Evolutionary conservation across 1,140 invertebrate species (phyloP).

Genomic region (Lordiphosa collinella): DNA sequence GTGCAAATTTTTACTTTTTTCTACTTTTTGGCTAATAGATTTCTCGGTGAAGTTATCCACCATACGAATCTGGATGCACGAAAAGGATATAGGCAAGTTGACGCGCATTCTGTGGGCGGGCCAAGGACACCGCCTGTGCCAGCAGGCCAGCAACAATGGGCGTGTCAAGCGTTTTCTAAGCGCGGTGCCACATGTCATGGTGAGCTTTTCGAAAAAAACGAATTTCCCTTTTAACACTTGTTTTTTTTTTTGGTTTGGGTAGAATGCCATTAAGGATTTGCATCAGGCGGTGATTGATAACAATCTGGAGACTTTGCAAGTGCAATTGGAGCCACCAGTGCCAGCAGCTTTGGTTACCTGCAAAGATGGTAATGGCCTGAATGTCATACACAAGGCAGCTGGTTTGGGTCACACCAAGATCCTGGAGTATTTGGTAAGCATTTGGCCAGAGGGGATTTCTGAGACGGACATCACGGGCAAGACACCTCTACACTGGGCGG

Average conservation of each 20-base stretch:
- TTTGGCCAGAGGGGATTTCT: conserved; percentile 85
- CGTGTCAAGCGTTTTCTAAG: conserved; percentile 90
- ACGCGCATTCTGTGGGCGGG: conserved; percentile 93
- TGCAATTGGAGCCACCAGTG: conserved; percentile 85
- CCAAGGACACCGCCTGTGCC: conserved; percentile 88
- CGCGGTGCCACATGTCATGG: conserved; percentile 93
- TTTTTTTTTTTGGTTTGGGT: not conserved
- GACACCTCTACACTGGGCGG: conserved; percentile 95
- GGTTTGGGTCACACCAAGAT: conserved; percentile 88
- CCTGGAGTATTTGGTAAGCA: conserved; percentile 86
- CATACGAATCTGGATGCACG: conserved; percentile 95
- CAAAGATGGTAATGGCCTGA: conserved; percentile 90
- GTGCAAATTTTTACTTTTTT: conserved; percentile 31
- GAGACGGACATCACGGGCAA: conserved; percentile 89
- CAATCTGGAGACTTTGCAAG: conserved; percentile 86
- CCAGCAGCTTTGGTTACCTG: conserved; percentile 87
- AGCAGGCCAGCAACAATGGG: conserved; percentile 90
- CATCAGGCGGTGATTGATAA: conserved; percentile 88
- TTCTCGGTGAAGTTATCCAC: conserved; percentile 90
- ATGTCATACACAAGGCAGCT: conserved; percentile 90
- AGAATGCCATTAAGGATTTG: conserved; percentile 91
- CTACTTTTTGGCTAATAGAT: conserved; percentile 79
- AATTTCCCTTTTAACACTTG: no score
- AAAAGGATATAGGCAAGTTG: conserved; percentile 89
- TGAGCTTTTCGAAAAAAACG: conserved; percentile 64